Conservation (phyloP, 2,113 vertebrate species). For the Osmerus eperlanus region DNA sequence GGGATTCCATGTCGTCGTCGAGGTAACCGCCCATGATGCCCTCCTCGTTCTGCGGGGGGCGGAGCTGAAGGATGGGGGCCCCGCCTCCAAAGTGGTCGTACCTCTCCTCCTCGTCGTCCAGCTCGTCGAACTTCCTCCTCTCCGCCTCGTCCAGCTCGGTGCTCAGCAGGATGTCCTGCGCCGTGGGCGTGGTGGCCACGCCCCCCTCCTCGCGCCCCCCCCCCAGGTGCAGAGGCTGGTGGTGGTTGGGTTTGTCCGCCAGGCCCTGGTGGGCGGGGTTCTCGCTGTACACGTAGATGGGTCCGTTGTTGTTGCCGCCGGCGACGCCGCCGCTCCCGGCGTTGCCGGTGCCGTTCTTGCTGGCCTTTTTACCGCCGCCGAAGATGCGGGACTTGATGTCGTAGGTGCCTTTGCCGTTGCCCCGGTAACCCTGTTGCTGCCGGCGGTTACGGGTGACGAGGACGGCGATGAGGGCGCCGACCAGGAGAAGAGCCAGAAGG, state of each 20-base stretch:
- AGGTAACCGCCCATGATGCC: slow-evolving; percentile 65
- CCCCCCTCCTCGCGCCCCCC: slow-evolving; percentile 54
- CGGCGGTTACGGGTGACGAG: slow-evolving; percentile 74
- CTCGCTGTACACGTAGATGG: slow-evolving; percentile 70
- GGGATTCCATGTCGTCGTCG: slow-evolving; percentile 90
- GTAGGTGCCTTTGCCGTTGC: slow-evolving; percentile 60
- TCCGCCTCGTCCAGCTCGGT: slow-evolving; percentile 70
- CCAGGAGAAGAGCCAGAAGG: slow-evolving; percentile 78
- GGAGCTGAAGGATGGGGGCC: slow-evolving; percentile 71
- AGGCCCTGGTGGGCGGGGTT: slow-evolving; percentile 60
- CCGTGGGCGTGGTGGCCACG: slow-evolving; percentile 59
- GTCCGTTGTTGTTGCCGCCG: slow-evolving; percentile 71
- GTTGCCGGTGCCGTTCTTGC: slow-evolving; percentile 70
- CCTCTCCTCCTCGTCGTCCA: slow-evolving; percentile 74
- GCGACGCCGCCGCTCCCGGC: slow-evolving; percentile 45
- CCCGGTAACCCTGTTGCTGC: slow-evolving; percentile 70
- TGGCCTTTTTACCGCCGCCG: slow-evolving; percentile 72
- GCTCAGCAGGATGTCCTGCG: slow-evolving; percentile 74
- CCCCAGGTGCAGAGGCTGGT: slow-evolving; percentile 56
- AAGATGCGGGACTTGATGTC: slow-evolving; percentile 80
- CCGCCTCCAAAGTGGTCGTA: slow-evolving; percentile 74
- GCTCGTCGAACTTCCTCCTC: slow-evolving; percentile 74
- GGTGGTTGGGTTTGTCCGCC: slow-evolving; percentile 70
- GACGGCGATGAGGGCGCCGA: slow-evolving; percentile 71
- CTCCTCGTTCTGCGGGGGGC: slow-evolving; percentile 50